Conservation (phyloP, 2,113 vertebrate species). For the Haemorhous mexicanus region DNA sequence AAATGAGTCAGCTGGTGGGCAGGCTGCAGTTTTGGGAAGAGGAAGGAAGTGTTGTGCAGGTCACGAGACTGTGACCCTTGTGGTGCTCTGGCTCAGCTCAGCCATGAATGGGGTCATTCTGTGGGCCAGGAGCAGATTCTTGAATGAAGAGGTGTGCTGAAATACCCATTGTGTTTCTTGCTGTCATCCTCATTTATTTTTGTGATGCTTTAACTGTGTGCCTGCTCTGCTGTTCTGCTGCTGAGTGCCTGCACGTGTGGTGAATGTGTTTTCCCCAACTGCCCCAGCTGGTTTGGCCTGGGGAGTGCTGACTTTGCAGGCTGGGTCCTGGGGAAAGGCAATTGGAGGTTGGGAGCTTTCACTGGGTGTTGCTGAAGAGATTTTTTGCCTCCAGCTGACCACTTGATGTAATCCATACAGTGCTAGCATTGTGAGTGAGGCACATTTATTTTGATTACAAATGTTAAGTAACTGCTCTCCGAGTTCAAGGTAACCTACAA, state of each 20-base stretch:
- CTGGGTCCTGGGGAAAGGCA: not conserved
- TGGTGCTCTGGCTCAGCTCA: not conserved
- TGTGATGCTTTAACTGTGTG: not conserved
- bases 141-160: not conserved
- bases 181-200: not conserved
- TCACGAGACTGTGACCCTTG: not conserved
- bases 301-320: not conserved
- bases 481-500: not conserved
- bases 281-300: not conserved
- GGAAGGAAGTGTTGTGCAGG: not conserved
- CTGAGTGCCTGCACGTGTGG: not conserved
- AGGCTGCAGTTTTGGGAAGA: not conserved
- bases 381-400: not conserved
- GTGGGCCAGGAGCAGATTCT: not conserved
- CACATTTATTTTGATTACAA: not conserved
- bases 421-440: not conserved
- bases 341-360: not conserved
- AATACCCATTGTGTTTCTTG: not conserved
- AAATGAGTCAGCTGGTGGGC: not conserved
- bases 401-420: not conserved
- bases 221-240: not conserved
- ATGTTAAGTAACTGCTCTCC: not conserved
- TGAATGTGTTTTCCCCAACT: rapidly evolving
- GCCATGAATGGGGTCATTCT: not conserved
- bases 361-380: not conserved